Evolutionary conservation across 2,113 vertebrate genomes (phyloP).

Genomic region (Chloebia gouldiae): DNA sequence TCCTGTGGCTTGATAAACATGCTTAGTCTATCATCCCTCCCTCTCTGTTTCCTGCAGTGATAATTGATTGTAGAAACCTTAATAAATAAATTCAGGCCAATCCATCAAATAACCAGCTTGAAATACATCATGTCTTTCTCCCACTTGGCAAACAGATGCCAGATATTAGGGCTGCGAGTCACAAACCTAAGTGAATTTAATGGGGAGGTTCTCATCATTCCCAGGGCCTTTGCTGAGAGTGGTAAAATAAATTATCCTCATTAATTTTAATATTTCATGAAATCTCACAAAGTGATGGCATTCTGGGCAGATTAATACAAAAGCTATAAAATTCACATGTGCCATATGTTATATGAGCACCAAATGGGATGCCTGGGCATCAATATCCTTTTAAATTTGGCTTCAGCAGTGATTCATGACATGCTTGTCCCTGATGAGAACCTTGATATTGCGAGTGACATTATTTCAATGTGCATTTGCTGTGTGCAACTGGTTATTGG

Average conservation of each 20-base stretch:
- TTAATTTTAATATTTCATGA: constrained; percentile 61
- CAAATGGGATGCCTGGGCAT: neutral
- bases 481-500: neutral
- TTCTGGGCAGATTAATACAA: constrained; percentile 32
- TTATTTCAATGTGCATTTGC: neutral
- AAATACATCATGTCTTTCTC: neutral
- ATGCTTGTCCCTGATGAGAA: neutral
- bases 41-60: constrained; percentile 7
- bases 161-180: neutral
- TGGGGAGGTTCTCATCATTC: constrained; percentile 21
- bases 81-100: constrained; percentile 44
- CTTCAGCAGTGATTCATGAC: neutral
- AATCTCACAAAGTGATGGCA: constrained; percentile 22
- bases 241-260: constrained; percentile 42
- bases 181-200: constrained; percentile 15
- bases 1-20: constrained; percentile 13
- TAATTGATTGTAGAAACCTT: constrained; percentile 42
- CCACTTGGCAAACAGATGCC: neutral
- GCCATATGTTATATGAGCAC: constrained; percentile 12
- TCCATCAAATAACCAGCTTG: constrained; percentile 1
- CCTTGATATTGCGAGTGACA: neutral
- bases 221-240: constrained; percentile 8
- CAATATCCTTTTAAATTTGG: constrained; percentile 12
- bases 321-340: constrained; percentile 31
- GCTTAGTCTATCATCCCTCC: neutral